Conservation (phyloP, 2,888 invertebrate species). For the Lottia scabra region DNA sequence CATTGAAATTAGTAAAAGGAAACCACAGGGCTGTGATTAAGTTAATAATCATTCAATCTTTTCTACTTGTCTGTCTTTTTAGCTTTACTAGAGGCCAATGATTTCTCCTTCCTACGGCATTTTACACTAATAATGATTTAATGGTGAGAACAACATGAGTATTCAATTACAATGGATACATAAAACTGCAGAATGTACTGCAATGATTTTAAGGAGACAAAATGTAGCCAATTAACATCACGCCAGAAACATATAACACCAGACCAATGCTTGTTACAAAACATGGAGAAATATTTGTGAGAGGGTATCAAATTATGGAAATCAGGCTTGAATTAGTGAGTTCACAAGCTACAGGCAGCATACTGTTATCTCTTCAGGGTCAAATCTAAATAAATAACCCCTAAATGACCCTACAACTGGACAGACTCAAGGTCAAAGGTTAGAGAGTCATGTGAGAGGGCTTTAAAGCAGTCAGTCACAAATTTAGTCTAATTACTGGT, state of each 20-base stretch:
- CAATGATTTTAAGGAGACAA: too few species aligned
- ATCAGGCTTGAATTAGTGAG: not conserved
- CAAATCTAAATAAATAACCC: slow-evolving; percentile 4
- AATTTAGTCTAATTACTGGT: not conserved
- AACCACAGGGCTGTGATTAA: too few species aligned
- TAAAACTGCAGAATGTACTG: not conserved
- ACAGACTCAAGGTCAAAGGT: not conserved
- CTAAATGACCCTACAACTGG: slow-evolving; percentile 2
- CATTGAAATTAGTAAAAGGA: too few species aligned
- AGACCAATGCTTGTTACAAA: too few species aligned
- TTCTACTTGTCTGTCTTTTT: too few species aligned
- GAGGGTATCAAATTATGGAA: not conserved
- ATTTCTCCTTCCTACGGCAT: not conserved
- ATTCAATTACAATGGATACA: not conserved
- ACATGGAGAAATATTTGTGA: too few species aligned
- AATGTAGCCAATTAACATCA: too few species aligned
- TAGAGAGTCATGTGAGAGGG: slow-evolving; percentile 5
- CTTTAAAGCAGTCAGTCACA: slow-evolving; percentile 7
- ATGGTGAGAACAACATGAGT: not conserved
- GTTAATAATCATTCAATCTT: too few species aligned
- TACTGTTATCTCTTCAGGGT: slow-evolving; percentile 3
- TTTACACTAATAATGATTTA: not conserved
- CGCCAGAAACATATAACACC: too few species aligned
- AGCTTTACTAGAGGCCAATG: too few species aligned
- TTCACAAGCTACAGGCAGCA: slow-evolving; percentile 1